These are phyloP conservation scores for Acanthopleura granulata DNA, from an alignment of 2,888 invertebrate species.

Conservation along the genomic window DNA sequence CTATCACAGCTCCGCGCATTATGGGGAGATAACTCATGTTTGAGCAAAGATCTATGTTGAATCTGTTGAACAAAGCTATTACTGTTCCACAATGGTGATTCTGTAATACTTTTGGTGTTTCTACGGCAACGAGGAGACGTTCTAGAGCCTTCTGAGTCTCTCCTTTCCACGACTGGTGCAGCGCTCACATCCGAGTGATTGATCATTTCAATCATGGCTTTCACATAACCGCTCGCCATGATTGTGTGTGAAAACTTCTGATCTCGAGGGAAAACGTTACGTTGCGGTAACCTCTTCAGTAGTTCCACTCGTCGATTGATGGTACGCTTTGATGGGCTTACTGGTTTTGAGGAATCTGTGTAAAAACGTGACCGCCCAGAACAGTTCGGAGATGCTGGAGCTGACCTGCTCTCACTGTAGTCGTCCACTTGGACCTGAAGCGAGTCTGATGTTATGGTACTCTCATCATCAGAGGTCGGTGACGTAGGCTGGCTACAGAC, in stretches of 20 bases:
- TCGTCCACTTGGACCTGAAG: neutral
- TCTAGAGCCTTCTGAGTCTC: neutral
- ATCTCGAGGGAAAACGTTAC: constrained; percentile 29
- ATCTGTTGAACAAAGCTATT: constrained; percentile 13
- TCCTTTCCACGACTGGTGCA: neutral
- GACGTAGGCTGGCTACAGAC: constrained; percentile 10
- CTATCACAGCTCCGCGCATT: neutral
- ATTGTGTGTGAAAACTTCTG: constrained; percentile 42
- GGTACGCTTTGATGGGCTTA: neutral
- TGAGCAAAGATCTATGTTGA: neutral
- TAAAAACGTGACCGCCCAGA: neutral
- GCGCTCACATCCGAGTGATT: neutral
- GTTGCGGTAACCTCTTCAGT: constrained; percentile 1
- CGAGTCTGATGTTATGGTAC: neutral
- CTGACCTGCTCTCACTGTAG: neutral
- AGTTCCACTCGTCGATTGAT: constrained; percentile 9
- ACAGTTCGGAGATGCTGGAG: constrained; percentile 11
- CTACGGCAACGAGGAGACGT: neutral
- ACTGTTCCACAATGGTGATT: neutral
- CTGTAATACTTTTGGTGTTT: constrained; percentile 10
- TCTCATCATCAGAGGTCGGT: neutral
- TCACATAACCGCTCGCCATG: constrained; percentile 51
- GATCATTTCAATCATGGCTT: constrained; percentile 10
- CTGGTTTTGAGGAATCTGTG: neutral
- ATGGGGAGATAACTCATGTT: neutral